Evolutionary conservation across 2,797 vertebrate genomes (phyloP), one percentile per base, ranked within the genome.

Genomic region (Cyprinodon diabolis): DNA sequence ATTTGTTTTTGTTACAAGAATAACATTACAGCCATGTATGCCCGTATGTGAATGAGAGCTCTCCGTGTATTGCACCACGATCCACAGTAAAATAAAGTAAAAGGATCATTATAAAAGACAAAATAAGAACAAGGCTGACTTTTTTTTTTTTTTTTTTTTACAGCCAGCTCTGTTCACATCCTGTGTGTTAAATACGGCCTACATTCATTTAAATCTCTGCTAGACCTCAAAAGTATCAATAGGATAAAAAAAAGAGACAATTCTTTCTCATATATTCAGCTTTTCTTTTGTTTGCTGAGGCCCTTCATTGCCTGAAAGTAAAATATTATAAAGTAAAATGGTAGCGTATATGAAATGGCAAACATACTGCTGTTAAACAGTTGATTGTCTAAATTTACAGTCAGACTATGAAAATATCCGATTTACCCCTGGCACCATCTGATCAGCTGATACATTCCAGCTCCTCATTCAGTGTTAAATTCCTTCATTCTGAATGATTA

Each of bases 401-500:
- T 54, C 21, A 54, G 47, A 8, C 55, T 57, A 8, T 8, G 57
- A 15, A 35, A 8, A 35, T 13, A n/a, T 35, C 12, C 25, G 55
- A 57, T 57, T 25, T 30, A 8, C 12, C 21, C 19, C 58, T 11
- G 37, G 10, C 35, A 62, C 2, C 37, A 63, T 19, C 11, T 9
- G 37, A 43, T 63, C 19, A 63, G 12, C 43, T n/a, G 21, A 63
- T 45, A 10, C 19, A 43, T 45, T 10, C 21, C 37, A 43, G 19
- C 40, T 45, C 11, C 43, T 63, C 37, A 63, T 63, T 63, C 9
- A 65, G 21, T 45, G 11, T n/a, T 45, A 6, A 65, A 5, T 9
- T 4, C n/a, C 47, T 80, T 66, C 57, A 51, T 43, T 43, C 5
- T 0, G 63, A 55, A 70, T 35, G 4, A 78, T 76, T 52, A 25